Evolutionary conservation across 2,888 invertebrate species (phyloP), one percentile per base, ranked within the genome.

Genomic region (Rhopalosiphum nymphaeae): DNA sequence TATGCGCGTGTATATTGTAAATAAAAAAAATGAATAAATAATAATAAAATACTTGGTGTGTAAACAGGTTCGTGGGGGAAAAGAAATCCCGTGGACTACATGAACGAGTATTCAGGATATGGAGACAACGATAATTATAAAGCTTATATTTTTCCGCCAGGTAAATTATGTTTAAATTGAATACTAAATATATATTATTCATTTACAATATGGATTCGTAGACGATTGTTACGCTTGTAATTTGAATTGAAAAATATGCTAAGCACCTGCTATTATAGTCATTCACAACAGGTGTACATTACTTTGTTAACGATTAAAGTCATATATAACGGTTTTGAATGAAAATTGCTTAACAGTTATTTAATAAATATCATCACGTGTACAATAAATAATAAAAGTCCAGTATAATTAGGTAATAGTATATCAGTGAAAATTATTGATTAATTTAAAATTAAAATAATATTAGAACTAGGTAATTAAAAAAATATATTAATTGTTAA

Each of bases 21-120:
- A 46, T 46, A 46, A 42, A 42, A 42, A 53, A 42, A 57, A n/a
- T 21, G 25, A 91, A 91, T 91, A 91, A 91, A 92, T 88, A 88
- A 92, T 67, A n/a, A 89, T 87, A 49, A 53, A 42, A 88, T 87
- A 9, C 29, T 92, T 92, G 78, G 42, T 78, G 42, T 78, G 10
- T 42, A 78, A 89, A 93, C 86, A 94, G 94, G 94, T 94, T 94
- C 94, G 53, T 94, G 94, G 94, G 94, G 94, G 36, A 94, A 94
- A 94, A 91, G 94, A 91, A 94, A 53, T 94, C 94, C 94, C 42
- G 57, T 91, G 67, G 94, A 94, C 94, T 94, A 94, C 49, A 90
- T 94, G 86, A 94, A 86, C 90, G 94, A 94, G 42, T 93, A 93
- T 21, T 85, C 89, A 10, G 85, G 89, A 89, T 93, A 93, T 25